Base-by-base conservation (phyloP, 2,113 vertebrate genomes). In the Globicephala melas region DNA sequence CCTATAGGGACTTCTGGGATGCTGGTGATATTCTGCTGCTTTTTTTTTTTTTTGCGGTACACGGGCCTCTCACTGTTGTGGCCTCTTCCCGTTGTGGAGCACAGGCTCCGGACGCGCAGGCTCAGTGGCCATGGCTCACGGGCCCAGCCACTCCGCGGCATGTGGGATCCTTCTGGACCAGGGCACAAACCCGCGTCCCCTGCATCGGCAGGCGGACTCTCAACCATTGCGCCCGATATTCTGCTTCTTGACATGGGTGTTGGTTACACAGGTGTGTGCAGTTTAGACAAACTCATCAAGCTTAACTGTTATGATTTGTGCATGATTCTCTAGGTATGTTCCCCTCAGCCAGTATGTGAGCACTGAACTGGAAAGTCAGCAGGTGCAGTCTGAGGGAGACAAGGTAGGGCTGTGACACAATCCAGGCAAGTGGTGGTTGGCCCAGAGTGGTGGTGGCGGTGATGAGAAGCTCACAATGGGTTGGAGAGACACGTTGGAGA, bases 381-480 rank as follows among this genome's bases (percentile, higher is more conserved):
- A 26, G 47, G 67, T 36, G 9, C 3, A 5, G 3, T 79, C 68
- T 50, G 21, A 38, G 47, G 12, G 15, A 58, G 33, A 6, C 0
- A 4, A 71, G 50, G 44, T 9, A 26, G 26, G 28, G 65, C 20
- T 81, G 6, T 26, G 12, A 28, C 18, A 67, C 79, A 58, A 62
- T 53, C 68, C 53, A 71, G 23, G 44, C n/a, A 47, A 74, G 41
- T 5, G n/a, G 25, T 26, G n/a, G 55, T 14, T 44, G 60, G 79
- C 36, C 53, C 6, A 28, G 28, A 50, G 71, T 60, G n/a, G 1
- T n/a, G 53, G 47, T 0, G 0, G 53, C 0, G 8, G 76, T 1
- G 0, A 25, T 8, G 60, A 74, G 20, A 17, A 44, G 7, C 3
- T 55, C 41, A 47, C 20, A 67, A n/a, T 13, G 1, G 31, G 6